Evolutionary conservation across 2,888 invertebrate species (phyloP), one percentile per base, ranked within the genome.

Genomic region (Drosophila borealis): DNA sequence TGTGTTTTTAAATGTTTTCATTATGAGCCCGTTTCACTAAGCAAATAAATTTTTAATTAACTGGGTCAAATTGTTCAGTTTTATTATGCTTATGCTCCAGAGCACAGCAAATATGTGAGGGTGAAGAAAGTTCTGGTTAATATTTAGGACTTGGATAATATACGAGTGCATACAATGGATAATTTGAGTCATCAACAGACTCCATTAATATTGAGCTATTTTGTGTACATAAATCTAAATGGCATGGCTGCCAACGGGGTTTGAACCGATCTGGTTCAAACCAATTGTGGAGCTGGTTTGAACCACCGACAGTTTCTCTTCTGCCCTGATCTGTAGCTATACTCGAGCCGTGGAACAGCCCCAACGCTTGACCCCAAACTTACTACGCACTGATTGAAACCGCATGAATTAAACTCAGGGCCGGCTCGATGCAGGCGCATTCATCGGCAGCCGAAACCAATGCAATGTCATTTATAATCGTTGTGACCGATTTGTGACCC

Each of bases 391-490:
- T 75, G 81, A 86, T 78, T 81, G 62, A 56, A 62, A 36, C 39
- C 74, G 62, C 56, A 54, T 50, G 53, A 71, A 60, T 54, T 65
- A 50, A 17, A 54, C 39, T 19, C 65, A 34, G 68, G 50, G 56
- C 49, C 59, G 46, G 19, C 59, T 60, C 39, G 49, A 86, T 89
- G 89, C 88, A 78, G 84, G 84, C 80, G 19, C 69, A 85, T 85
- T 89, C 77, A 88, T 46, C 56, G 51, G 11, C 63, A 62, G 57
- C 17, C 39, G 19, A 71, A 72, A 59, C 44, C 51, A 69, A 87
- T 63, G 78, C 88, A 84, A 84, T 89, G 82, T 88, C 88, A 89
- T 86, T 89, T 89, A 87, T 89, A 88, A 89, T 86, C 85, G 85
- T 86, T 89, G 85, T 55, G 73, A 42, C 44, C 68, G 70, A 45